Base-by-base conservation (phyloP, 2,113 vertebrate genomes). In the Neodontobutis hainanensis region DNA sequence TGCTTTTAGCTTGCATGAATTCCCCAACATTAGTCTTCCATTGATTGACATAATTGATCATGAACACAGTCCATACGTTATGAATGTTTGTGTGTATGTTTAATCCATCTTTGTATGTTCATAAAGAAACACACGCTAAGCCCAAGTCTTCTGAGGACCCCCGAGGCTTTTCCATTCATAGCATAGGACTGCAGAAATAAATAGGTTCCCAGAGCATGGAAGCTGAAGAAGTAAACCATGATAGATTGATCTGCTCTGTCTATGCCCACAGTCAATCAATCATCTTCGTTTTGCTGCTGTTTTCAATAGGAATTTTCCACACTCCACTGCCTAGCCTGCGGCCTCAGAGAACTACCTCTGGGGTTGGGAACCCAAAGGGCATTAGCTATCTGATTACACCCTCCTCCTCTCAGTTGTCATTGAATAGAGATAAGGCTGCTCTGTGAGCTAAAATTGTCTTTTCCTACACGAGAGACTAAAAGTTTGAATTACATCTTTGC, bases 241-340 rank as follows among this genome's bases (percentile, higher is more conserved):
- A 92, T 91, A 77, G 84, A 92, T 92, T 84, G 90, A 88, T 89
- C 86, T 86, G 82, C 81, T 89, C 61, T 19, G 8, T 85, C 72
- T 61, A 36, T 83, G 85, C 75, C 87, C 61, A 46, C 32, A 86
- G 67, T 86, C 89, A 81, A 90, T 92, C 91, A 88, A 91, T 92
- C 90, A 88, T 70, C 68, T 59, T 38, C 69, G 85, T 81, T 80
- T 74, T 75, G 78, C 44, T 70, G 78, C 80, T 64, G 74, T 81
- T 89, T 82, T 85, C 80, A 65, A 70, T 65, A 56, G 67, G 80
- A 84, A 76, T 87, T 84, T 66, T 78, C 70, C 67, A 73, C 58
- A 67, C 69, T 67, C 27, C 11, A 42, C 35, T 61, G 65, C 68
- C 45, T 69, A 32, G 59, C 70, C 50, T 59, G 60, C 8, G 67